These are phyloP conservation scores for Opisthograptis luteolata DNA, from an alignment of 2,888 invertebrate genomes.

Conservation along the genomic window DNA sequence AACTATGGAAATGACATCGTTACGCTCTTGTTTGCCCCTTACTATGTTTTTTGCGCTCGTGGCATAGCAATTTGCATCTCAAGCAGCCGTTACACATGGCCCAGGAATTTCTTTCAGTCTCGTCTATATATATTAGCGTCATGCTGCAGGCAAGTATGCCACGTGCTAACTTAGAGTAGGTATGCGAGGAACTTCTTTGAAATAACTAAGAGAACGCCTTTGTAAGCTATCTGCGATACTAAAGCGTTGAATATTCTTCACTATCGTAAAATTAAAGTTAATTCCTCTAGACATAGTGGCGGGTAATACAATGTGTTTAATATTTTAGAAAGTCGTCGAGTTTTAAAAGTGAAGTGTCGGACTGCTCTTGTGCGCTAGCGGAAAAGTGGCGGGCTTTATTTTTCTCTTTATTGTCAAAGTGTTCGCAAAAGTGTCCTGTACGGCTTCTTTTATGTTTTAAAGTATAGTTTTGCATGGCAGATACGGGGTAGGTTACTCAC, in stretches of 20 bases:
- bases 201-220: slow-evolving; percentile 35
- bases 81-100: slow-evolving; percentile 32
- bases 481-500: neutral
- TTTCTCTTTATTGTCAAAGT: slow-evolving; percentile 22
- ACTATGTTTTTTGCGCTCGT: slow-evolving; percentile 37
- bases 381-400: slow-evolving; percentile 26
- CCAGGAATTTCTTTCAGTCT: slow-evolving; percentile 35
- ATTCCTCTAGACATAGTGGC: slow-evolving; percentile 29
- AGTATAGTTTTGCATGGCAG: neutral
- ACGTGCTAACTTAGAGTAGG: slow-evolving; percentile 38
- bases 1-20: slow-evolving; percentile 31
- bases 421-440: slow-evolving; percentile 5
- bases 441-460: slow-evolving; percentile 3
- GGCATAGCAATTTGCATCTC: slow-evolving; percentile 34
- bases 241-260: slow-evolving; percentile 38
- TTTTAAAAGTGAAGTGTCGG: slow-evolving; percentile 26
- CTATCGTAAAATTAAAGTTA: slow-evolving; percentile 43
- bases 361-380: slow-evolving; percentile 26
- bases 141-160: slow-evolving; percentile 29
- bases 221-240: neutral
- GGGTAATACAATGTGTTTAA: slow-evolving; percentile 33
- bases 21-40: slow-evolving; percentile 26
- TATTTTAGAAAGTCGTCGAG: slow-evolving; percentile 25
- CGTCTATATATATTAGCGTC: slow-evolving; percentile 43
- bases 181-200: slow-evolving; percentile 39